Base-by-base conservation (phyloP, 2,797 vertebrate species). In the Argentina silus region DNA sequence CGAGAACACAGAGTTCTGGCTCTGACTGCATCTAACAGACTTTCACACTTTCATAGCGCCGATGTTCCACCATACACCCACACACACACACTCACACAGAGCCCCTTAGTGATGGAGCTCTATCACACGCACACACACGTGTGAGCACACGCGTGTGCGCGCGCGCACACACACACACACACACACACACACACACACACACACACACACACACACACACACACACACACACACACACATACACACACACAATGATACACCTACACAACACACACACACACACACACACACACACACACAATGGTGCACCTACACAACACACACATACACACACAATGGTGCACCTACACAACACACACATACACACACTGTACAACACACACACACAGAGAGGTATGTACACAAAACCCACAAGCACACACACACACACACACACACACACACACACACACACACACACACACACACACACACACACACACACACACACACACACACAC, bases 311-410 rank as follows among this genome's bases (percentile, higher is more conserved):
- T 23, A n/a, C 53, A 0, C 17, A 44, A 23, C 23, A 53, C 27
- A 17, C 67, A 21, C 3, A 19, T 0, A 17, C 23, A 17, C 53
- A 45, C 53, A 59, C 36, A n/a, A n/a, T n/a, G n/a, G n/a, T n/a
- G n/a, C n/a, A n/a, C n/a, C n/a, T n/a, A 14, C 64, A 50, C 45
- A 51, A 53, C 59, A 71, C 69, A 51, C 57, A 63, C 70, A 23
- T 50, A 64, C 60, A 44, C 19, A 57, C 53, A 56, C 19, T n/a
- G n/a, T n/a, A n/a, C n/a, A n/a, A 53, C 1, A 47, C 56, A 73
- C 65, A 47, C 62, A 47, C 74, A 68, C 79, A 70, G 64, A 83
- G 69, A 27, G 42, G 72, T n/a, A n/a, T n/a, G n/a, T n/a, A 69
- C 51, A 43, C 27, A 36, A n/a, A 3, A 0, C 17, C 17, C 17